phyloP scores from a whole-genome alignment of 2,113 vertebrate genomes.

The Scatophagus argus region DNA sequence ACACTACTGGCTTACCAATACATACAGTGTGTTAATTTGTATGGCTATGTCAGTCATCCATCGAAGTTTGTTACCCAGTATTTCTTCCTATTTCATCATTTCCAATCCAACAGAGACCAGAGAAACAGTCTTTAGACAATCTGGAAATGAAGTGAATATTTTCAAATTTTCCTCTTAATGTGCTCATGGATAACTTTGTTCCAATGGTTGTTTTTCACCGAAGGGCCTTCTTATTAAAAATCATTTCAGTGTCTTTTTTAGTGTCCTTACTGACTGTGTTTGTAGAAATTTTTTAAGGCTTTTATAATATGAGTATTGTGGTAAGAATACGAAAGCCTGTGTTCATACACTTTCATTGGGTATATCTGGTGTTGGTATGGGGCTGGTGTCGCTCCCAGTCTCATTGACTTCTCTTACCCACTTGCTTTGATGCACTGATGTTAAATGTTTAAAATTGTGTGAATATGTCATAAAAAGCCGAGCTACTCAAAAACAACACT shows the following conservation, averaged over 20 bases:
- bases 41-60: slow-evolving; percentile 31
- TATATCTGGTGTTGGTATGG: not conserved
- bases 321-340: not conserved
- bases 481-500: not conserved
- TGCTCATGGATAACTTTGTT: not conserved
- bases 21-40: slow-evolving; percentile 3
- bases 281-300: not conserved
- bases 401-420: not conserved
- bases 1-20: slow-evolving; percentile 23
- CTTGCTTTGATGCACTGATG: not conserved
- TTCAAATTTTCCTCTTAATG: not conserved
- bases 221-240: not conserved
- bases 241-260: not conserved
- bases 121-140: slow-evolving; percentile 15
- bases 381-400: not conserved
- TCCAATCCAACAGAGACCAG: slow-evolving; percentile 17
- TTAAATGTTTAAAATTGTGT: not conserved
- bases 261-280: not conserved
- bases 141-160: slow-evolving; percentile 3
- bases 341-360: not conserved
- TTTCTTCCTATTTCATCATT: slow-evolving; percentile 64
- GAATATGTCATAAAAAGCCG: not conserved
- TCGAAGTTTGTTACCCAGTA: slow-evolving; percentile 32
- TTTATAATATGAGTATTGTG: slow-evolving; percentile 3
- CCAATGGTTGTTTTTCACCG: not conserved